A percentile compares a stretch with the other conserved stretches of the same genome.
phyloP scores from a whole-genome alignment of 1,140 invertebrate species.

The Trichogramma pretiosum region DNA sequence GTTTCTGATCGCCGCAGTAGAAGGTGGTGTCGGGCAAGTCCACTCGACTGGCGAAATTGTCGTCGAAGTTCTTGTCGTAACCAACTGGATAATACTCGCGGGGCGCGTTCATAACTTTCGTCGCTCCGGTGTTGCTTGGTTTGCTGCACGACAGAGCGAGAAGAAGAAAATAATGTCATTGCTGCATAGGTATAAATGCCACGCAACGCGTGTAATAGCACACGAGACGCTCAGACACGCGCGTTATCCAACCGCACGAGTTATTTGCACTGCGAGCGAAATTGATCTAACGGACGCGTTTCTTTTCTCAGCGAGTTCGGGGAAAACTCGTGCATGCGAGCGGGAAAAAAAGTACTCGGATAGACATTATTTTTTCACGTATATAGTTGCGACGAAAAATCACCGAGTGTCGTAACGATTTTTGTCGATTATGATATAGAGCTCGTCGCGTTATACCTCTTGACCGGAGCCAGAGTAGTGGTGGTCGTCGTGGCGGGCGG shows the following conservation, averaged over 20 bases:
- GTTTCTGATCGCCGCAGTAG: slow-evolving; percentile 80
- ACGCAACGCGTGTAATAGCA: no score
- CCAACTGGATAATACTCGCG: slow-evolving; percentile 78
- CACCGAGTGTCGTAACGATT: no score
- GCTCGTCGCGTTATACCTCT: slow-evolving; percentile 26
- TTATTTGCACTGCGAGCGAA: no score
- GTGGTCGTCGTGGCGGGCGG: slow-evolving; percentile 41
- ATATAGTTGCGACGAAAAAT: background rate
- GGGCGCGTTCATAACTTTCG: slow-evolving; percentile 81
- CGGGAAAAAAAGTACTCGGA: no score
- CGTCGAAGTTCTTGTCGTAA: slow-evolving; percentile 80
- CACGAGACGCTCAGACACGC: no score
- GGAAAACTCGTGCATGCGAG: no score
- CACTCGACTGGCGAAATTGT: slow-evolving; percentile 74
- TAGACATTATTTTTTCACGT: no score
- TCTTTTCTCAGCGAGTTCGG: no score
- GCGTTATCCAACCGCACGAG: no score
- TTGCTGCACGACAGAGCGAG: slow-evolving; percentile 22
- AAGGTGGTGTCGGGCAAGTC: slow-evolving; percentile 79
- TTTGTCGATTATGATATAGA: no score
- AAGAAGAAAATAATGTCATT: background rate
- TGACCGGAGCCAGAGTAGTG: slow-evolving; percentile 30
- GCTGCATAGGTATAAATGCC: no score
- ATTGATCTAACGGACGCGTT: no score
- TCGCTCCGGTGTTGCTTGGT: slow-evolving; percentile 36